Conservation (phyloP, 2,888 invertebrate species). For the Didymodactylos carnosus region DNA sequence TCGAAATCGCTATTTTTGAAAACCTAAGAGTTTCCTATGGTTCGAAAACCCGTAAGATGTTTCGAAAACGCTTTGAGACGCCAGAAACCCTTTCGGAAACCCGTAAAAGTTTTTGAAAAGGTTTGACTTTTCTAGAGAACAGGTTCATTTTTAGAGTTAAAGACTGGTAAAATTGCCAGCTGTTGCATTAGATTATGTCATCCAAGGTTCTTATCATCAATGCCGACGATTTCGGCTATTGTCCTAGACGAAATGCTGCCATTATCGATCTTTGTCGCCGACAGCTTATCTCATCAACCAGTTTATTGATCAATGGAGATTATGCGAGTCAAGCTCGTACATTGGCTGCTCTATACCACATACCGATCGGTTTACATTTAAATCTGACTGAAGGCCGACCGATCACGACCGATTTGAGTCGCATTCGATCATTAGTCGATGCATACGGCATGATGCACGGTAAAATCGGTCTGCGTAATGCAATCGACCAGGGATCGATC, state of each 20-base stretch:
- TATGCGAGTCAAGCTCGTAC: conserved; percentile 20
- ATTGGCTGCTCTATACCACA: conserved; percentile 17
- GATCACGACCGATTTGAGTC: conserved; percentile 13
- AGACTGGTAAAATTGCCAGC: too few relatives aligned
- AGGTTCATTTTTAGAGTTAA: too few relatives aligned
- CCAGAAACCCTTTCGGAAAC: too few relatives aligned
- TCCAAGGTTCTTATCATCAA: conserved; percentile 36
- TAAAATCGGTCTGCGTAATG: conserved; percentile 19
- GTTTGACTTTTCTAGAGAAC: too few relatives aligned
- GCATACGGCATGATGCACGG: conserved; percentile 20
- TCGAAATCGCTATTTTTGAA: too few relatives aligned
- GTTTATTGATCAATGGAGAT: conserved; percentile 24
- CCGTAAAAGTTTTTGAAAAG: too few relatives aligned
- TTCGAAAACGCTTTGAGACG: too few relatives aligned
- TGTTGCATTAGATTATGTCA: neutral
- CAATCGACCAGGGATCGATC: conserved; percentile 17
- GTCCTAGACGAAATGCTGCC: conserved; percentile 23
- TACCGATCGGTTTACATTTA: conserved; percentile 25
- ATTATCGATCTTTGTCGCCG: conserved; percentile 21
- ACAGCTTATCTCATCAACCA: conserved; percentile 22
- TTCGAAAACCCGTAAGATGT: too few relatives aligned
- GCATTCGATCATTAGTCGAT: conserved; percentile 14
- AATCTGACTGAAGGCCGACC: conserved; percentile 27
- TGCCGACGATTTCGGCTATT: conserved; percentile 31
- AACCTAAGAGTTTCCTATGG: too few relatives aligned